Evolutionary conservation across 2,888 invertebrate species (phyloP), one percentile per base, ranked within the genome.

Genomic region (Phymatocera aterrima): DNA sequence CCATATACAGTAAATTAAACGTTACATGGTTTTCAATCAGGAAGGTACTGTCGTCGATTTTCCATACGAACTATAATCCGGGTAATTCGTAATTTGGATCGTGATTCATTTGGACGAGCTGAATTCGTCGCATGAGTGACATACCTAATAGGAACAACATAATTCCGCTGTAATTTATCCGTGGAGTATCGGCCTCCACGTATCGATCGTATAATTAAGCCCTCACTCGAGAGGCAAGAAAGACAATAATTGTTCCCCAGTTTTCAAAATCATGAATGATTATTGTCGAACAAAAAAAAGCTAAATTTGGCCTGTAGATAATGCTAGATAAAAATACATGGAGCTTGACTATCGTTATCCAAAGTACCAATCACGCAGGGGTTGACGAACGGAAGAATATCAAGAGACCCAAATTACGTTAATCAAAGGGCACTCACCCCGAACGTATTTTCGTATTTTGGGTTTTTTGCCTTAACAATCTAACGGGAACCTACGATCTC

Each of bases 361-460:
- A 43, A 34, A 51, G 34, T 72, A 40, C 40, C 18, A 34, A 72
- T 72, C 72, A n/a, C n/a, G 34, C 24, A 48, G 34, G 51, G 72
- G 72, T 72, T 51, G 51, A 72, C 72, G 72, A 72, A 72, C 72
- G 72, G 31, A 12, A 48, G 51, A 72, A 34, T 43, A 72, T 51
- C 72, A 72, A 48, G 51, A 51, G 72, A 10, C 12, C 18, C 3
- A 68, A 72, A 72, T 72, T 72, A 72, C n/a, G 8, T 72, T 51
- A 51, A 72, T 48, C 15, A 72, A 21, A 48, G 72, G 72, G n/a
- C 51, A 51, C 4, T 51, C 18, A 72, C 72, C 72, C 48, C 72
- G 51, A 72, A 51, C 18, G 34, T 51, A 34, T 8, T n/a, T n/a
- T 72, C 21, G 12, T 65, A 65, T 40, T 12, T 43, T n/a, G n/a